phyloP scores from a whole-genome alignment of 2,888 invertebrate species.

The Bugula neritina region DNA sequence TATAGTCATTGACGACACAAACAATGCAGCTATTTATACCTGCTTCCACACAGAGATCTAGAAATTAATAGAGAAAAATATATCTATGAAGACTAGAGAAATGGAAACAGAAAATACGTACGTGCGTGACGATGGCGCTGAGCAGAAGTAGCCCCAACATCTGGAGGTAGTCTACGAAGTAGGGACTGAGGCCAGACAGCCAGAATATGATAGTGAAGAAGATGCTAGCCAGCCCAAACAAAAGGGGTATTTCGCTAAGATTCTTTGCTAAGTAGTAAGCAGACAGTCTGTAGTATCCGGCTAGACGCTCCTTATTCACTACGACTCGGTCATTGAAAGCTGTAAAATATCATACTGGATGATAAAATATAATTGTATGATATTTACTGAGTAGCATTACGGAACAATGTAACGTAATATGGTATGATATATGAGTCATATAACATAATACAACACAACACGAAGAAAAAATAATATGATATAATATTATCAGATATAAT shows the following conservation, averaged over 20 bases:
- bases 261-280: conserved; percentile 77
- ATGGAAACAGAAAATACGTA: too few species aligned
- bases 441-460: too few species aligned
- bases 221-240: conserved; percentile 68
- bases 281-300: conserved; percentile 71
- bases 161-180: conserved; percentile 57
- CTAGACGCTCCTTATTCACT: conserved; percentile 70
- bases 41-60: background rate
- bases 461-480: too few species aligned
- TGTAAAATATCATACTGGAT: conserved; percentile 47
- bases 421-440: too few species aligned
- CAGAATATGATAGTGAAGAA: conserved; percentile 73
- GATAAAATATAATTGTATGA: too few species aligned
- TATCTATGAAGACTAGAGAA: too few species aligned
- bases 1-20: background rate
- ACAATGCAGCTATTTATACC: background rate
- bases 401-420: too few species aligned
- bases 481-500: too few species aligned
- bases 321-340: conserved; percentile 74
- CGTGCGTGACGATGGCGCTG: background rate
- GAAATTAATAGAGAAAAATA: background rate
- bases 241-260: conserved; percentile 71
- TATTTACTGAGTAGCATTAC: too few species aligned
- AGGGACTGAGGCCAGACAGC: conserved; percentile 62
- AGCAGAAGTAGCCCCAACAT: background rate